These are phyloP conservation scores for Takifugu bimaculatus DNA, from an alignment of 2,113 vertebrate species.

Conservation along the genomic window DNA sequence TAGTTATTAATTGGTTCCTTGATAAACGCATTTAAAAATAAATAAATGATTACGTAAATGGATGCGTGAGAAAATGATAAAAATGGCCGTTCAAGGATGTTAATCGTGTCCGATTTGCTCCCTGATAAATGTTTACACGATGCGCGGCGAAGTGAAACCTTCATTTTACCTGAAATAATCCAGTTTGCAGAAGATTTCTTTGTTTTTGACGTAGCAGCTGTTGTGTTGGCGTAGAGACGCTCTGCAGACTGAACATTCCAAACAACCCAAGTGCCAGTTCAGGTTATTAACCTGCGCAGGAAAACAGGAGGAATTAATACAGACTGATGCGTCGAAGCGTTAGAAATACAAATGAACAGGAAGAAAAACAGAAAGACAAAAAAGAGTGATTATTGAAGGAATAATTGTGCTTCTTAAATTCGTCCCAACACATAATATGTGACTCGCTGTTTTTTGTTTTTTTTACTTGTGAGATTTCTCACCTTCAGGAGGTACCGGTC, in stretches of 20 bases:
- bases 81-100: too few relatives aligned
- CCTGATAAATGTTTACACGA: too few relatives aligned
- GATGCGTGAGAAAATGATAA: too few relatives aligned
- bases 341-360: neutral
- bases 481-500: slow-evolving; percentile 73
- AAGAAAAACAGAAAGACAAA: neutral
- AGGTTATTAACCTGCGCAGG: slow-evolving; percentile 86
- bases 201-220: slow-evolving; percentile 97
- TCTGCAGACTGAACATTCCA: slow-evolving; percentile 91
- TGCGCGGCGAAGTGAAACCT: neutral
- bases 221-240: slow-evolving; percentile 86
- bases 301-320: neutral
- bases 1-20: too few relatives aligned
- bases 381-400: too few relatives aligned
- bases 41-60: too few relatives aligned
- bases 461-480: neutral
- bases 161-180: slow-evolving; percentile 90
- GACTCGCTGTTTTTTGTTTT: neutral
- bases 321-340: neutral
- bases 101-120: too few relatives aligned
- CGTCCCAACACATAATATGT: too few relatives aligned
- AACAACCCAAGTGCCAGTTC: slow-evolving; percentile 89
- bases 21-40: too few relatives aligned
- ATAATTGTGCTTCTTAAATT: too few relatives aligned
- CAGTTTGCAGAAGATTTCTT: slow-evolving; percentile 93